phyloP scores from a whole-genome alignment of 2,113 vertebrate genomes.

The Columba livia region DNA sequence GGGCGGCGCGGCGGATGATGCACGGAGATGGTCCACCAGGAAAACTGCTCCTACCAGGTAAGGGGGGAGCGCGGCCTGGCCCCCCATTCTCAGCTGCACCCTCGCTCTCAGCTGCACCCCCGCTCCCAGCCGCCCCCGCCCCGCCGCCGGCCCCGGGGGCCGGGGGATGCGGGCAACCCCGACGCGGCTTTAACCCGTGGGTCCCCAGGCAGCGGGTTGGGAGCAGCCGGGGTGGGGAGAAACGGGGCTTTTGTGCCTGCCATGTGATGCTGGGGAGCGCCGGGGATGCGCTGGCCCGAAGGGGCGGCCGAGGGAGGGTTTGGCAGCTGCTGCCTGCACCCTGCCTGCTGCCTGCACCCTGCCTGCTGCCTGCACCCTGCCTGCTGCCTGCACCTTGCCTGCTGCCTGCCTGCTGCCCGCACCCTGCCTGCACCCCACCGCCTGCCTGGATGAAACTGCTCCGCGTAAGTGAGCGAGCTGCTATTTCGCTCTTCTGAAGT shows the following conservation, averaged over 20 bases:
- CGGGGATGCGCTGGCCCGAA: background rate
- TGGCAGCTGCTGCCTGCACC: background rate
- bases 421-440: too few species aligned
- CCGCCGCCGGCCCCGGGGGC: background rate
- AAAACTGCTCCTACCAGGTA: slow-evolving; percentile 94
- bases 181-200: background rate
- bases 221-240: background rate
- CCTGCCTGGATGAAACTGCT: background rate
- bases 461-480: background rate
- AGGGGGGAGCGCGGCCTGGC: background rate
- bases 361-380: too few species aligned
- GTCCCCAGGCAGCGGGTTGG: background rate
- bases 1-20: slow-evolving; percentile 82
- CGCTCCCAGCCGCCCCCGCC: background rate
- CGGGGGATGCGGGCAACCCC: background rate
- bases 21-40: slow-evolving; percentile 96
- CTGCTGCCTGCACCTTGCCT: too few species aligned
- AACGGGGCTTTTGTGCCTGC: background rate
- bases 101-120: background rate
- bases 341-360: background rate
- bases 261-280: background rate
- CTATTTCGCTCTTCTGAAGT: accelerated
- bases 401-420: background rate
- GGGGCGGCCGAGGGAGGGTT: background rate
- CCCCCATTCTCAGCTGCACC: too few species aligned